phyloP scores from a whole-genome alignment of 2,888 invertebrate species.

The Pherbina coryleti region DNA sequence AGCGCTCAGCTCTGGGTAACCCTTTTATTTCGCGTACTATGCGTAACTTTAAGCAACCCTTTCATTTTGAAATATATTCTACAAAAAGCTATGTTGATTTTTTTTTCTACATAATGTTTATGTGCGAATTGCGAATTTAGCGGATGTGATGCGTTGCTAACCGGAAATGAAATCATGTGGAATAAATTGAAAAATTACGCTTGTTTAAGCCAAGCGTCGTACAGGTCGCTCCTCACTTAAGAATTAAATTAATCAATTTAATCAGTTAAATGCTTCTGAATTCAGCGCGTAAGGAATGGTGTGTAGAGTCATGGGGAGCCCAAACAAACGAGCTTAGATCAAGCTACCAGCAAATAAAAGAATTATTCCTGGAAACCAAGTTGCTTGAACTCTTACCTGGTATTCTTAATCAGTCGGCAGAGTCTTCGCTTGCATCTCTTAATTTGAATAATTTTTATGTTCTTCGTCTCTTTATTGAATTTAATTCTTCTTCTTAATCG shows the following conservation, averaged over 20 bases:
- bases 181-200: slow-evolving; percentile 15
- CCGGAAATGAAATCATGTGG: slow-evolving; percentile 65
- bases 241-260: slow-evolving; percentile 69
- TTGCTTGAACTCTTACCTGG: slow-evolving; percentile 24
- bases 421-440: slow-evolving; percentile 11
- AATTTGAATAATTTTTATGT: slow-evolving; percentile 62
- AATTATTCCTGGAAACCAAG: slow-evolving; percentile 27
- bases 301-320: background rate
- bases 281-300: background rate
- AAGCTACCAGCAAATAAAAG: background rate
- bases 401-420: slow-evolving; percentile 31
- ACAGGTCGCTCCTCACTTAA: slow-evolving; percentile 28
- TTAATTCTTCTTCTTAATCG: slow-evolving; percentile 44
- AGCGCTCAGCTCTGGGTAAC: slow-evolving; percentile 10
- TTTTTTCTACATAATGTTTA: background rate
- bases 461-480: slow-evolving; percentile 52
- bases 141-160: slow-evolving; percentile 44
- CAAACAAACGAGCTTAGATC: background rate
- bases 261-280: slow-evolving; percentile 59
- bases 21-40: background rate
- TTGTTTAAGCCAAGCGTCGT: background rate
- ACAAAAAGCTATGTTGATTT: background rate
- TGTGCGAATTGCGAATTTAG: slow-evolving; percentile 20
- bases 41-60: slow-evolving; percentile 53
- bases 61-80: background rate